Percentiles rank a stretch among this genome's conserved stretches.
Evolutionary conservation across 2,888 invertebrate species (phyloP).

Genomic region (Galerucella pusilla): DNA sequence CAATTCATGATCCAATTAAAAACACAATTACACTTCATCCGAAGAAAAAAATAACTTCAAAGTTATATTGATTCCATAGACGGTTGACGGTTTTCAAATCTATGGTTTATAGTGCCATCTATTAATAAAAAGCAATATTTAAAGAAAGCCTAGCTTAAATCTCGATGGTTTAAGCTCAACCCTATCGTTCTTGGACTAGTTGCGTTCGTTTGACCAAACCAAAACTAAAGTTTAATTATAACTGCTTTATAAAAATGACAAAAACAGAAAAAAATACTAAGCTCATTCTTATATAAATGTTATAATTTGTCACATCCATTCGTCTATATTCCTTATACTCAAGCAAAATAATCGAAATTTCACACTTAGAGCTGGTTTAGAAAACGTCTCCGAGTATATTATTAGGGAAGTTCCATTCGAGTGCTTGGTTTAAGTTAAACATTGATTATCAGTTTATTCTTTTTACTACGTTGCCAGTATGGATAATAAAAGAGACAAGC

Average conservation of each 20-base stretch:
- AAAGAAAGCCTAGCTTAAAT: not conserved
- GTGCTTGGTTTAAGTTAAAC: not conserved
- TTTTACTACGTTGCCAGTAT: conserved; percentile 30
- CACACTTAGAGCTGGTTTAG: not conserved
- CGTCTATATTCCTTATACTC: not conserved
- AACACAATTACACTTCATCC: too few relatives aligned
- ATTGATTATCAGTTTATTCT: conserved; percentile 7
- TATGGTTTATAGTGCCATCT: not conserved
- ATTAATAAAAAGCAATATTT: not conserved
- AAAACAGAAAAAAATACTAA: not conserved
- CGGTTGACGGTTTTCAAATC: not conserved
- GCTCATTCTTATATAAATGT: not conserved
- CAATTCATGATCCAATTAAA: too few relatives aligned
- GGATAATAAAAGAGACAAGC: conserved; percentile 13
- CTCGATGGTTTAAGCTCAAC: not conserved
- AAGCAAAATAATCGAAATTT: not conserved
- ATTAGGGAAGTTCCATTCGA: not conserved
- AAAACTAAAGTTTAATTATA: not conserved
- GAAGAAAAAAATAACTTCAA: too few relatives aligned
- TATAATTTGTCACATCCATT: not conserved
- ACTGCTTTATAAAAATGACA: not conserved
- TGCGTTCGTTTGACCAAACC: not conserved
- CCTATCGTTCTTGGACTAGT: not conserved
- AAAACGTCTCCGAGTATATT: not conserved
- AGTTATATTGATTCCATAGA: not conserved